Base-by-base conservation (phyloP, 2,888 invertebrate genomes). In the Tupiocoris notatus region DNA sequence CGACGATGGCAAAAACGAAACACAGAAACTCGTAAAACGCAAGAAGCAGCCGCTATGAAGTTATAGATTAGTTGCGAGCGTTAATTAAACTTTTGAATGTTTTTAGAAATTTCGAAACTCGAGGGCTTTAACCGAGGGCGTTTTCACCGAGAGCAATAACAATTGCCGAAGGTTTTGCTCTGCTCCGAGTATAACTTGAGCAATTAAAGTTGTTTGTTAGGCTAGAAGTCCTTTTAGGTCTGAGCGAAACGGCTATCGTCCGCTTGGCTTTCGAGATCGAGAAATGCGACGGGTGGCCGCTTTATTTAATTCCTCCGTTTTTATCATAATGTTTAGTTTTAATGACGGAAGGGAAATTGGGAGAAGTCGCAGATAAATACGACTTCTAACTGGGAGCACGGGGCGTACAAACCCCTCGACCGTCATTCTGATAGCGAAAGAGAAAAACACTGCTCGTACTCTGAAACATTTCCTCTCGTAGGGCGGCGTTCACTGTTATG, bases 391-490 rank as follows among this genome's bases (percentile, higher is more conserved):
- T 56, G 23, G 24, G 57, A 12, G 22, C 82, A 82, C 83, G 83
- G 83, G 82, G 82, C 81, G 81, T 82, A n/a, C n/a, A n/a, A n/a
- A n/a, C n/a, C 82, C 82, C 83, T 82, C 83, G 83, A 84, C 56
- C 58, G 12, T 54, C 56, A 24, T 73, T 21, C 83, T 82, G 83
- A 82, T 83, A 65, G 21, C 21, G 65, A 18, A 63, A n/a, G 62
- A 61, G 20, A 71, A 71, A 71, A 83, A 83, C 83, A 83, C 83
- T 76, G 75, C 75, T 77, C 77, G 77, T 77, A 77, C 78, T 77
- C 79, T 77, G 78, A 78, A 79, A 78, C 77, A 76, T 70, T 75
- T 66, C 66, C 75, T 25, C 77, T 58, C 62, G 75, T 75, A 67
- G 71, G 61, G 74, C 73, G 25, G 39, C 22, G 22, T 59, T 61